These are phyloP conservation scores for Nesometra sesokonis DNA, from an alignment of 35 echinoderm and acorn worm genomes.

Conservation along the genomic window DNA sequence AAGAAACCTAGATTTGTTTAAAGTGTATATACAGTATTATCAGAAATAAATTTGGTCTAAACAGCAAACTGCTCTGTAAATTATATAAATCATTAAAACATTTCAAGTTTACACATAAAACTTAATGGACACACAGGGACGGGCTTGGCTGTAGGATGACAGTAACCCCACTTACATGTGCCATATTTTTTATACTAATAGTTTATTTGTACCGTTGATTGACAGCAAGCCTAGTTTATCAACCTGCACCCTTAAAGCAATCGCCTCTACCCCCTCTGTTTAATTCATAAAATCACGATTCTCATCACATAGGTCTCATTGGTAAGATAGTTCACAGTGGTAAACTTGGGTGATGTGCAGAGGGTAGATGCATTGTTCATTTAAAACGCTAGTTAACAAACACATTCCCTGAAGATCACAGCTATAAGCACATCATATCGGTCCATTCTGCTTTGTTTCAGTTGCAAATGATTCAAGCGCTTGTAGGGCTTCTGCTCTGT, in stretches of 20 bases:
- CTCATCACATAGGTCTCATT: too few species aligned
- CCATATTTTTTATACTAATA: not conserved
- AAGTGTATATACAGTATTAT: not conserved
- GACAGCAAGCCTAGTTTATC: too few species aligned
- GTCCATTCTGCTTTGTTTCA: not conserved
- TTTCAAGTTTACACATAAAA: not conserved
- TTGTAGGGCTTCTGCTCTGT: not conserved
- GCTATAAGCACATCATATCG: not conserved
- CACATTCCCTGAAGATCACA: too few species aligned
- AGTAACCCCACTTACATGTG: not conserved
- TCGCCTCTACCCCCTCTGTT: too few species aligned
- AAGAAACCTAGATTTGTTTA: not conserved
- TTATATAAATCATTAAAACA: not conserved
- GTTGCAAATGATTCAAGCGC: not conserved
- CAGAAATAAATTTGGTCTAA: not conserved
- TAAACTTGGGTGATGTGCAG: too few species aligned
- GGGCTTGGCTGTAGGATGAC: not conserved
- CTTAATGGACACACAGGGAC: not conserved
- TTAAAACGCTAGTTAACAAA: too few species aligned
- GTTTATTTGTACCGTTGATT: not conserved
- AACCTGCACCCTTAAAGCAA: too few species aligned
- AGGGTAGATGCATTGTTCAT: too few species aligned
- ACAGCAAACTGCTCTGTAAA: not conserved
- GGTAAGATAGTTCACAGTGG: too few species aligned
- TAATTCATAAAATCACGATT: too few species aligned